Base-by-base conservation (phyloP, 92 coral and sea anemone species). In the Heliopora coerulea region DNA sequence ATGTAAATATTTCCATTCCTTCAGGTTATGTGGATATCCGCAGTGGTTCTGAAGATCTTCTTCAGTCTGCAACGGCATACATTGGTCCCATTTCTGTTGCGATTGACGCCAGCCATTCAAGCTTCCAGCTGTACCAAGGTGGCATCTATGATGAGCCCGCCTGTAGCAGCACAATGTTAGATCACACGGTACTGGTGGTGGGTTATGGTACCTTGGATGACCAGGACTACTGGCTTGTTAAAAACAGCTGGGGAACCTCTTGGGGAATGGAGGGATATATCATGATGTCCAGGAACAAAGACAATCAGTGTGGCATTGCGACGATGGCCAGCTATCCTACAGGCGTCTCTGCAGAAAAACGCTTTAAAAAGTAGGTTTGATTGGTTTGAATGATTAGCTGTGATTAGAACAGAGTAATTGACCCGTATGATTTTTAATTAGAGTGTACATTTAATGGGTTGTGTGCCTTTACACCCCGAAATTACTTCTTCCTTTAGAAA, bases 71-170 rank as follows among this genome's bases (percentile, higher is more conserved):
- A 0, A 33, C 75, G 8, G 91, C 96, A 1, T 78, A 89, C 10
- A 83, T 86, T 59, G 97, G 97, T 11, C 97, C 97, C 12, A 73
- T 88, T 39, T 91, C 97, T 9, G 91, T 91, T 19, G 91, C 91
- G 35, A 91, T 91, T 59, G 97, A 91, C 59, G 97, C 96, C 8
- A 82, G 91, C 59, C 96, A 65, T 20, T 60, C 73, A 28, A 79
- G 89, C 1, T 91, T 91, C 56, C 96, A 89, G 54, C 86, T 91
- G 68, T 91, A 91, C 72, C 82, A 65, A 62, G 48, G 54, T 17
- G 97, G 97, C 2, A 86, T 91, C 17, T 91, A 89, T 29, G 84
- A 85, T 58, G 97, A 91, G 17, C 79, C 86, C 15, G 73, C 70
- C 5, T 91, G 97, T 60, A 40, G 58, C 56, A 67, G 54, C 31